These are phyloP conservation scores for Melanotaenia nigrans DNA, from an alignment of 2,797 vertebrate genomes.

Conservation along the genomic window DNA sequence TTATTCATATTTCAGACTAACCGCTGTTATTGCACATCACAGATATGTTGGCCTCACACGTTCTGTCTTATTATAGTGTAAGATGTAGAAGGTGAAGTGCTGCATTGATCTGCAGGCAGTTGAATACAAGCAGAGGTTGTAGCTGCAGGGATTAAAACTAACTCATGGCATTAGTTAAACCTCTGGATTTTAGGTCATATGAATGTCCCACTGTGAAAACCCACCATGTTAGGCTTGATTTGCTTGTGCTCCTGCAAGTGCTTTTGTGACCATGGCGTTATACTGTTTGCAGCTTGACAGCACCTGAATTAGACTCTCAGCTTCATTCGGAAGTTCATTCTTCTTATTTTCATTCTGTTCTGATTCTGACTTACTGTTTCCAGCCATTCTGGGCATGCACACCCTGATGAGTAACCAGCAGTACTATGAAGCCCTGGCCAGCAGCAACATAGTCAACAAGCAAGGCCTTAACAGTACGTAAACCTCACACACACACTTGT, in stretches of 20 bases:
- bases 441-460: conserved; percentile 97
- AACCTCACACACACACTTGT: conserved; percentile 16
- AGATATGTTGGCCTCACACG: background rate
- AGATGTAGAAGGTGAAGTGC: background rate
- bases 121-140: background rate
- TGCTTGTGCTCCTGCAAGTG: conserved; percentile 20
- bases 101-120: background rate
- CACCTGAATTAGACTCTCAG: background rate
- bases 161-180: background rate
- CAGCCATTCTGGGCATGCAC: conserved; percentile 99
- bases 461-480: conserved; percentile 97
- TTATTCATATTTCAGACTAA: background rate
- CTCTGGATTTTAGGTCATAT: background rate
- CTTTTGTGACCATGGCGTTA: background rate
- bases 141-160: background rate
- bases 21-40: background rate
- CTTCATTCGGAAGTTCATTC: conserved; percentile 1
- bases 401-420: conserved; percentile 99
- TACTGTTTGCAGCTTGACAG: background rate
- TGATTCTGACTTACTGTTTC: conserved; percentile 29
- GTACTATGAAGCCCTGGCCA: conserved; percentile 96
- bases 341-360: conserved; percentile 5
- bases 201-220: background rate
- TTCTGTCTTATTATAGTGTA: background rate
- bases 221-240: background rate